phyloP scores from a whole-genome alignment of 2,888 invertebrate species.

The Lysandra coridon region DNA sequence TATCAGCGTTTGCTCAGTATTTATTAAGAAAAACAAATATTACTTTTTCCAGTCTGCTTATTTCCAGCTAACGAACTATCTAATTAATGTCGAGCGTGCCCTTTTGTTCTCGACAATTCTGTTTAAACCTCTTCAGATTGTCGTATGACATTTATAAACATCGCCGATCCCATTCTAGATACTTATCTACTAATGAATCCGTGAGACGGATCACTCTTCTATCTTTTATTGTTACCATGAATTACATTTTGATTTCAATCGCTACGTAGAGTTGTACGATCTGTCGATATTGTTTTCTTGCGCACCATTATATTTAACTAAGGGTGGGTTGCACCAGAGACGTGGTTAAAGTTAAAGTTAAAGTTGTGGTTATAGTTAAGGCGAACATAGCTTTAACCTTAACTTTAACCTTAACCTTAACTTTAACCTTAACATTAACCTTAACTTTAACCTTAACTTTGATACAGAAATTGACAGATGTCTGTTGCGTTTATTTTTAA shows the following conservation, averaged over 20 bases:
- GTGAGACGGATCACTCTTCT: slow-evolving; percentile 52
- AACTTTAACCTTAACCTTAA: no score
- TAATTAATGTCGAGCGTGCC: slow-evolving; percentile 27
- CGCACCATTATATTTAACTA: no score
- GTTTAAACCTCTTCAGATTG: slow-evolving; percentile 27
- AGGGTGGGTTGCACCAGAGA: no score
- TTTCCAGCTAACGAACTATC: slow-evolving; percentile 16
- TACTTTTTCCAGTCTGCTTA: slow-evolving; percentile 3
- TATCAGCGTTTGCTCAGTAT: neutral
- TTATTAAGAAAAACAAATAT: slow-evolving; percentile 4
- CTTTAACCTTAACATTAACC: no score
- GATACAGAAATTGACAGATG: no score
- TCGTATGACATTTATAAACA: slow-evolving; percentile 45
- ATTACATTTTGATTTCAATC: slow-evolving; percentile 55
- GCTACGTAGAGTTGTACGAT: slow-evolving; percentile 45
- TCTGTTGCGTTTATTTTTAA: no score
- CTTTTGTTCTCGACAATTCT: slow-evolving; percentile 26
- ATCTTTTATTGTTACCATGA: slow-evolving; percentile 59
- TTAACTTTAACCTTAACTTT: no score
- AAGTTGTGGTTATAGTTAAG: no score
- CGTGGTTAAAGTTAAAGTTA: no score
- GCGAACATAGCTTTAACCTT: no score
- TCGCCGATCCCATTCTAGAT: slow-evolving; percentile 46
- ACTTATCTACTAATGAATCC: slow-evolving; percentile 62
- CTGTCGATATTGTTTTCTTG: neutral